phyloP scores from a whole-genome alignment of 1,140 invertebrate species.

The Platorchestia sp. region DNA sequence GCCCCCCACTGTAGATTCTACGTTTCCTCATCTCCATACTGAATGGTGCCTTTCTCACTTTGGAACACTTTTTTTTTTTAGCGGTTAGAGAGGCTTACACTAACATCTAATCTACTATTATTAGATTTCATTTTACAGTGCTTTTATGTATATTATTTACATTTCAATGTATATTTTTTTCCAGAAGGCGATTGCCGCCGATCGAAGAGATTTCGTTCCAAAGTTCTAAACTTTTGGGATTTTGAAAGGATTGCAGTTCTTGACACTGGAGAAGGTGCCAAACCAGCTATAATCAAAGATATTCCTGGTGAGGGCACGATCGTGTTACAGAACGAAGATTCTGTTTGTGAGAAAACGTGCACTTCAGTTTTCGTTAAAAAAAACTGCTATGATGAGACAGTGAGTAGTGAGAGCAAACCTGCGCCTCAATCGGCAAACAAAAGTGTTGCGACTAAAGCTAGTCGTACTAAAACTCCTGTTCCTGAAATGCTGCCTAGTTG shows the following conservation, averaged over 20 bases:
- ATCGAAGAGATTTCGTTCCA: constrained; percentile 11
- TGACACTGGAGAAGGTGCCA: neutral
- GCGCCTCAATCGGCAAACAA: neutral
- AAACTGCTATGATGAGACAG: neutral
- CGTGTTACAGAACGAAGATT: neutral
- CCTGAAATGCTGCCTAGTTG: neutral
- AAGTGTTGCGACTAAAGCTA: neutral
- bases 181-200: neutral
- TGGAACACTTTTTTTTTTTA: too few relatives aligned
- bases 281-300: neutral
- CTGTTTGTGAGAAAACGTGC: neutral
- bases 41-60: too few relatives aligned
- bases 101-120: too few relatives aligned
- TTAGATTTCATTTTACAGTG: too few relatives aligned
- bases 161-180: too few relatives aligned
- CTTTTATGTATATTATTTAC: too few relatives aligned
- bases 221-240: constrained; percentile 36
- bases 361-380: neutral
- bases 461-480: too few relatives aligned
- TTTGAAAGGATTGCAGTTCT: neutral
- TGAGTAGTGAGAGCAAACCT: neutral
- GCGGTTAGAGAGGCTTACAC: too few relatives aligned
- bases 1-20: too few relatives aligned
- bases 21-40: too few relatives aligned
- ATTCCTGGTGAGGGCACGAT: constrained; percentile 28